These are phyloP conservation scores for Siphamia tubifer DNA, from an alignment of 2,113 vertebrate species.

Conservation along the genomic window DNA sequence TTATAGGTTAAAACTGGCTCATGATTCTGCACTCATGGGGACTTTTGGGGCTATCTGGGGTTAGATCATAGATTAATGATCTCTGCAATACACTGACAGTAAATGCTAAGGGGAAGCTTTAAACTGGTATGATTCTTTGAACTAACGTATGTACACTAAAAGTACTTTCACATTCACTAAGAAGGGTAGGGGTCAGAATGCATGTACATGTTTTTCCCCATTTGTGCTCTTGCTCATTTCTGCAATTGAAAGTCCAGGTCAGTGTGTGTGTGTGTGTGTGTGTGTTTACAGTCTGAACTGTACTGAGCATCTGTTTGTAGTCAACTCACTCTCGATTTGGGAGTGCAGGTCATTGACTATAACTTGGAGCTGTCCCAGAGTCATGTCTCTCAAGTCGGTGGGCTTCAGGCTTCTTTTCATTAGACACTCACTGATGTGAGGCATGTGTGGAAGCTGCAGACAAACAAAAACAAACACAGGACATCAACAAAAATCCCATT, in stretches of 20 bases:
- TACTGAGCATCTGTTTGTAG: neutral
- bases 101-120: conserved; percentile 42
- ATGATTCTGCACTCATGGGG: conserved; percentile 41
- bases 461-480: neutral
- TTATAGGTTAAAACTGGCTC: conserved; percentile 11
- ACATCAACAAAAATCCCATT: neutral
- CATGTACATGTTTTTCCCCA: conserved; percentile 48
- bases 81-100: conserved; percentile 32
- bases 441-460: conserved; percentile 93
- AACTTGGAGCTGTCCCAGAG: conserved; percentile 95
- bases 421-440: conserved; percentile 97
- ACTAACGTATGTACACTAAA: conserved; percentile 44
- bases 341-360: conserved; percentile 99
- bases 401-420: conserved; percentile 98
- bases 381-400: conserved; percentile 95
- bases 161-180: conserved; percentile 57
- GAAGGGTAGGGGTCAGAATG: conserved; percentile 35
- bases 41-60: conserved; percentile 28
- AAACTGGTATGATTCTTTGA: conserved; percentile 32
- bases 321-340: conserved; percentile 95
- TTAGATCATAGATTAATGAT: conserved; percentile 48
- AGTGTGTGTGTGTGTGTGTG: neutral
- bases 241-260: conserved; percentile 32
- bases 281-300: conserved; percentile 4
- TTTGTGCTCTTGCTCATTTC: conserved; percentile 44